Percentiles rank a stretch among this genome's conserved stretches.
These are phyloP conservation scores for Laterallus jamaicensis DNA, from an alignment of 2,113 vertebrate genomes.

Conservation along the genomic window DNA sequence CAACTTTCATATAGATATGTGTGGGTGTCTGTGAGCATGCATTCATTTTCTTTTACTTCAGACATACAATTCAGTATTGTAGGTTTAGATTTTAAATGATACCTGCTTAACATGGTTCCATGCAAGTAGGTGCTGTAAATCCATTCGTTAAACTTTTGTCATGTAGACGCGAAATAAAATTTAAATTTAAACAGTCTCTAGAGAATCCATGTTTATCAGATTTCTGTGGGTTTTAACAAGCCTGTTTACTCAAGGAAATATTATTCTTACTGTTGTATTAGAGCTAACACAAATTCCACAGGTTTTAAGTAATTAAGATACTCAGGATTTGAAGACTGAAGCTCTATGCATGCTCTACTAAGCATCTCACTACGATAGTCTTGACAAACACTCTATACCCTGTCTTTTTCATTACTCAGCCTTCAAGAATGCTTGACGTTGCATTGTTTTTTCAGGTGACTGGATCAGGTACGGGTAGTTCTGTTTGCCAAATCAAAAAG, in stretches of 20 bases:
- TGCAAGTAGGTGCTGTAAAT: not conserved
- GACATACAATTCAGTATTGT: not conserved
- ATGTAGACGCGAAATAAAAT: constrained; percentile 18
- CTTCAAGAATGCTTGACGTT: not conserved
- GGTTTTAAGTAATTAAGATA: constrained; percentile 35
- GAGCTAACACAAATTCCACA: constrained; percentile 13
- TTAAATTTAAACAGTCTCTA: constrained; percentile 7
- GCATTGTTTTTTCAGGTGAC: not conserved
- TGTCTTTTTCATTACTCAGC: not conserved
- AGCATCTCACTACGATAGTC: constrained; percentile 11
- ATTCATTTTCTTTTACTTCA: not conserved
- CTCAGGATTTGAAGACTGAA: constrained; percentile 28
- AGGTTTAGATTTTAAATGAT: not conserved
- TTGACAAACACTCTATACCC: not conserved
- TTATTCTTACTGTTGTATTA: constrained; percentile 27
- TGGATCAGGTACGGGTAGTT: not conserved
- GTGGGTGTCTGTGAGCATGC: not conserved
- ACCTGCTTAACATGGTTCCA: not conserved
- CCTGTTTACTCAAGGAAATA: constrained; percentile 37
- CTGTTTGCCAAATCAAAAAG: constrained; percentile 23
- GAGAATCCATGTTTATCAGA: constrained; percentile 27
- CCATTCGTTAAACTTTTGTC: constrained; percentile 4
- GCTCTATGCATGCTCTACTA: constrained; percentile 14
- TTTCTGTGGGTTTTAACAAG: constrained; percentile 18
- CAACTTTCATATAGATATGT: not conserved